Percentiles rank a stretch among this genome's conserved stretches.
Evolutionary conservation across 1,140 invertebrate genomes (phyloP).

Genomic region (Sogatella furcifera): DNA sequence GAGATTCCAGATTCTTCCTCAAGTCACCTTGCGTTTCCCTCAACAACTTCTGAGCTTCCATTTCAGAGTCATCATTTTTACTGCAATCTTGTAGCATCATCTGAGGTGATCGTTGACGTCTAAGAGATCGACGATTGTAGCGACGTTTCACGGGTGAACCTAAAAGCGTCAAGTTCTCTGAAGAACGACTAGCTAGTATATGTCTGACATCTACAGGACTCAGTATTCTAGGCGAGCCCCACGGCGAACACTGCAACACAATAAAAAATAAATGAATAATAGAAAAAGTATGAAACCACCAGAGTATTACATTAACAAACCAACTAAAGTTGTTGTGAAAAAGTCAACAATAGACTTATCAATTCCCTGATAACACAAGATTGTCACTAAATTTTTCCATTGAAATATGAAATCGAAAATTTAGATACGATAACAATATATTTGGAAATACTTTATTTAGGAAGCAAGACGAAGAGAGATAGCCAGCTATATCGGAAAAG

Average conservation of each 20-base stretch:
- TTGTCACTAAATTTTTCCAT: too few species aligned
- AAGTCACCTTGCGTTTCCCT: conserved; percentile 31
- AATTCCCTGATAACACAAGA: too few species aligned
- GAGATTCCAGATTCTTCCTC: conserved; percentile 26
- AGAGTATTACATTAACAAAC: background rate
- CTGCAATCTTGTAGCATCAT: background rate
- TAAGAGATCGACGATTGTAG: conserved; percentile 30
- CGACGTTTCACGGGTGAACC: conserved; percentile 29
- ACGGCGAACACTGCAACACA: conserved; percentile 36
- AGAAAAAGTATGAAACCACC: too few species aligned
- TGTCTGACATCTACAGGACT: conserved; percentile 40
- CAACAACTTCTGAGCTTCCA: conserved; percentile 29
- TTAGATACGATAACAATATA: too few species aligned
- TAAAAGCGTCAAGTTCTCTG: conserved; percentile 35
- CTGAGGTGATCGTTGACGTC: conserved; percentile 11
- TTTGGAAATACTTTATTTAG: too few species aligned
- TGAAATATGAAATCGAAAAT: too few species aligned
- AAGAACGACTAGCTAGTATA: conserved; percentile 37
- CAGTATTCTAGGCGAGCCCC: conserved; percentile 41
- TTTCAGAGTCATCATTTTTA: background rate
- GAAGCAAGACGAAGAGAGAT: too few species aligned
- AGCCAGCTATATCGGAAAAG: too few species aligned
- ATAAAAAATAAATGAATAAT: background rate
- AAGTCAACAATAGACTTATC: too few species aligned
- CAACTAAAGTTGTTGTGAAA: too few species aligned